Evolutionary conservation across 2,888 invertebrate genomes (phyloP).

Genomic region (Temnothorax unifasciatus): DNA sequence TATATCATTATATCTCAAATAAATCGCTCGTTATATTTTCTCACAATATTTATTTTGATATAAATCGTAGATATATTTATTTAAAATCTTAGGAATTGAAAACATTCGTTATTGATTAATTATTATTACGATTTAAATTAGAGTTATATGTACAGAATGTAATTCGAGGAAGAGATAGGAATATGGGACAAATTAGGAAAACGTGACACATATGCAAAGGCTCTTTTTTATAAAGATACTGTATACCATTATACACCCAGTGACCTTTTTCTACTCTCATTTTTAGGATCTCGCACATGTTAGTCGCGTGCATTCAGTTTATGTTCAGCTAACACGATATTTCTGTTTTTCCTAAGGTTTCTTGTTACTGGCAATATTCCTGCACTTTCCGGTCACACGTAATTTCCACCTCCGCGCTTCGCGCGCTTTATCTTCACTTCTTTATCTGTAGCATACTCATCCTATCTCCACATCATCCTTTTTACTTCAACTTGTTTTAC

Average conservation of each 20-base stretch:
- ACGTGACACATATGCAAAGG: not conserved
- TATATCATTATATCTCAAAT: not conserved
- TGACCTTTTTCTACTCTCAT: not conserved
- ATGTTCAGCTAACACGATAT: not conserved
- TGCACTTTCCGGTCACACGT: constrained; percentile 43
- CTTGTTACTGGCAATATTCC: constrained; percentile 64
- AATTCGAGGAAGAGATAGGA: not conserved
- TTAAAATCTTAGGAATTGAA: not conserved
- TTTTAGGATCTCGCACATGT: not conserved
- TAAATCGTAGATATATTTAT: not conserved
- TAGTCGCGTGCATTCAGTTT: not conserved
- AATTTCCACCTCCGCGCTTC: constrained; percentile 1
- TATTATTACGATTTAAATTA: not conserved
- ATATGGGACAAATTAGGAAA: not conserved
- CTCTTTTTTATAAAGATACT: not conserved
- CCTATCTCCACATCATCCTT: not conserved
- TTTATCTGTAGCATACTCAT: not conserved
- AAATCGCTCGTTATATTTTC: not conserved
- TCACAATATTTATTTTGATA: not conserved
- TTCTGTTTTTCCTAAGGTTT: constrained; percentile 49
- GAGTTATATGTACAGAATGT: not conserved
- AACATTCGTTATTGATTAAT: not conserved
- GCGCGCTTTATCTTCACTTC: not conserved
- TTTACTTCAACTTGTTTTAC: not conserved
- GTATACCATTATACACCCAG: not conserved